Evolutionary conservation across 2,797 vertebrate species (phyloP), one percentile per base, ranked within the genome.

Genomic region (Notolabrus celidotus): DNA sequence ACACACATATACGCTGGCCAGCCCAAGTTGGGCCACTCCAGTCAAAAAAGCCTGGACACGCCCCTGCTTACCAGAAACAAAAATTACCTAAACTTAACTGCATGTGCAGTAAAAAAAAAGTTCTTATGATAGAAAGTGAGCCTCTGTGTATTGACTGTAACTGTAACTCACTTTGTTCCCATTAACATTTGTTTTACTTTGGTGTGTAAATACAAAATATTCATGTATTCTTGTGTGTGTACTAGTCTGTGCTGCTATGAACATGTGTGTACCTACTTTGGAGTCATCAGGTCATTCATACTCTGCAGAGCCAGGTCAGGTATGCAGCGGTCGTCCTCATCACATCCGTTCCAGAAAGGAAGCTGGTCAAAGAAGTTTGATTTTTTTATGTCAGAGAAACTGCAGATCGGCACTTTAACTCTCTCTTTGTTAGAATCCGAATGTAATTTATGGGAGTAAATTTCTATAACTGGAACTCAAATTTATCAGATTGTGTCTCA

Each of bases 291-390:
- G 82, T 99, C 97, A 0, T 94, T 96, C 39, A 79, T 92, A 65
- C 96, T 96, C 6, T 97, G 96, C 79, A 99, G 89, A 17, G 95
- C 93, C 38, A 99, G 94, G 70, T 99, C 95, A 0, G 98, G 97
- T 41, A 96, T 95, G 22, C 98, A 99, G 78, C 95, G 96, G 70
- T 99, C 97, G 0, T 99, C 98, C 71, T 99, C 96, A 0, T 95
- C 97, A 88, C 98, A 99, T 15, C 97, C 98, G 0, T 99, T 99
- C 97, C 97, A 99, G 92, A 99, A 99, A 11, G 98, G 97, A 51
- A 99, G 94, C 98, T 99, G 68, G 4, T 10, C 43, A 64, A 67
- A 53, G 19, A 67, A 10, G n/a, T n/a, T n/a, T n/a, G n/a, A 68
- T n/a, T 50, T 19, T 9, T 6, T 1, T 74, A n/a, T 45, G 10